Evolutionary conservation across 1,140 invertebrate species (phyloP), one percentile per base, ranked within the genome.

Genomic region (Sminthurinus signatus): DNA sequence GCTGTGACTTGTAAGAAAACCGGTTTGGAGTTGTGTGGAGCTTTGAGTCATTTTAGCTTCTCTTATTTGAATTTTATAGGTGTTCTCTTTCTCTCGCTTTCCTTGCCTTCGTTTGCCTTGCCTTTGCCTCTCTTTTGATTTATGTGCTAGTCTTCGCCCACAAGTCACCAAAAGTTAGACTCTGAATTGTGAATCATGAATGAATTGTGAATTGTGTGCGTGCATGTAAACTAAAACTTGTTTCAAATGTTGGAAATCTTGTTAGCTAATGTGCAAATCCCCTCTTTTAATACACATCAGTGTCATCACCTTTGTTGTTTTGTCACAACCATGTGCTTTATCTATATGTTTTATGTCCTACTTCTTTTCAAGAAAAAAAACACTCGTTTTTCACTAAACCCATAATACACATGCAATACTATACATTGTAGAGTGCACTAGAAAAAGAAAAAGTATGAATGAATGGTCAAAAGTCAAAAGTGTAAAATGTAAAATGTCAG

Each of bases 171-270:
- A n/a, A n/a, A n/a, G n/a, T n/a, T n/a, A n/a, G n/a, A n/a, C n/a
- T n/a, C n/a, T n/a, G n/a, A n/a, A n/a, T n/a, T n/a, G n/a, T n/a
- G n/a, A n/a, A n/a, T n/a, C n/a, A n/a, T n/a, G n/a, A n/a, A n/a
- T n/a, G n/a, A n/a, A n/a, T n/a, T n/a, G n/a, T n/a, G n/a, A n/a
- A n/a, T n/a, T n/a, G n/a, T n/a, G n/a, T n/a, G n/a, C n/a, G n/a
- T n/a, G n/a, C n/a, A n/a, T n/a, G n/a, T 60, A 46, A 19, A 51
- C 46, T 60, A 42, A 3, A n/a, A 51, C 19, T 54, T 21, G 25
- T 61, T 61, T 61, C 52, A 61, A 59, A 61, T 31, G 27, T 61
- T 61, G 39, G 50, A 43, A 48, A 60, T 48, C 44, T 60, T 48
- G 43, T 60, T 50, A 50, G 44, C 44, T 60, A 60, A 60, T 60